Conservation (phyloP, 2,113 vertebrate species). For the Psilopsiagon aymara region DNA sequence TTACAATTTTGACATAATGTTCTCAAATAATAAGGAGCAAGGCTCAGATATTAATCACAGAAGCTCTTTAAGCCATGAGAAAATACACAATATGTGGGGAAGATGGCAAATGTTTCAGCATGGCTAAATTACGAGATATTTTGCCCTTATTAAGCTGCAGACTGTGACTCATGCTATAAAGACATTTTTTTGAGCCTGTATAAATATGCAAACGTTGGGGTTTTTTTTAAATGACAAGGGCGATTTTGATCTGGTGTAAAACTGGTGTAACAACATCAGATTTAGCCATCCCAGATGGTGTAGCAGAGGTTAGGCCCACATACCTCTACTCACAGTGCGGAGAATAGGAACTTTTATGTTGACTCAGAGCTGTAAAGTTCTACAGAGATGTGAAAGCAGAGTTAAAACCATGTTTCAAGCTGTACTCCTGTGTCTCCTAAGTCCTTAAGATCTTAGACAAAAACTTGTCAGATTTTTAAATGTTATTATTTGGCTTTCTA, state of each 20-base stretch:
- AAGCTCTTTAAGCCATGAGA: neutral
- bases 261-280: neutral
- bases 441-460: neutral
- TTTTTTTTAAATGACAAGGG: neutral
- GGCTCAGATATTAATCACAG: neutral
- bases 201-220: neutral
- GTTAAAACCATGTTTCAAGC: neutral
- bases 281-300: neutral
- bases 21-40: neutral
- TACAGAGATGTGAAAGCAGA: neutral
- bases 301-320: neutral
- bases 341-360: neutral
- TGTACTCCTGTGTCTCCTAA: neutral
- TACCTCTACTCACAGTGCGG: neutral
- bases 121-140: neutral
- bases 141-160: neutral
- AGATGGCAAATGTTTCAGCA: neutral
- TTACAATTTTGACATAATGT: neutral
- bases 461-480: neutral
- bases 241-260: neutral
- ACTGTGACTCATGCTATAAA: neutral
- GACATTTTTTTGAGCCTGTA: neutral
- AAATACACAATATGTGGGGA: neutral
- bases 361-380: neutral
- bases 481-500: neutral